These are phyloP conservation scores for Agapostemon virescens DNA, from an alignment of 2,888 invertebrate genomes.

Conservation along the genomic window DNA sequence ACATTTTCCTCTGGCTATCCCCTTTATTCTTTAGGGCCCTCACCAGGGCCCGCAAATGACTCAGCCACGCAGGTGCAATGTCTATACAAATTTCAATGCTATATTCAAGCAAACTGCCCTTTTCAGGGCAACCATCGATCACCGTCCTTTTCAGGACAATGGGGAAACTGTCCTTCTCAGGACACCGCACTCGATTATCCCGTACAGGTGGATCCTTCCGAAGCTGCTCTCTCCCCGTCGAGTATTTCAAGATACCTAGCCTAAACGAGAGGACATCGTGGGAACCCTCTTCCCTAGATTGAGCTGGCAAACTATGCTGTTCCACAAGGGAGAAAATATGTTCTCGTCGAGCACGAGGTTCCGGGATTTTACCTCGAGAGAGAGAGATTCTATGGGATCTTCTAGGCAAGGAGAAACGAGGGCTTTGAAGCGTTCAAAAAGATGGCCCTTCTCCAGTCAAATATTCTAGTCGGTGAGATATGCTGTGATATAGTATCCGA, in stretches of 20 bases:
- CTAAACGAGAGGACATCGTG: neutral
- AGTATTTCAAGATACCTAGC: neutral
- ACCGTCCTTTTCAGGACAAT: constrained; percentile 32
- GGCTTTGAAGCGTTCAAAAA: neutral
- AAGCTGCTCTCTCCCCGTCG: neutral
- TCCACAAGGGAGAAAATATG: neutral
- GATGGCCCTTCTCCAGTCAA: neutral
- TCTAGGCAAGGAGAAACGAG: neutral
- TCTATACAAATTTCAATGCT: constrained; percentile 34
- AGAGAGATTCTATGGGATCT: neutral
- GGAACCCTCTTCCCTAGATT: neutral
- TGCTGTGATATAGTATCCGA: neutral
- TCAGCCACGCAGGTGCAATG: constrained; percentile 47
- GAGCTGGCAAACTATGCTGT: neutral
- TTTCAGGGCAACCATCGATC: constrained; percentile 31
- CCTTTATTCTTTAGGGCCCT: constrained; percentile 73
- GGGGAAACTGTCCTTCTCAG: constrained; percentile 21
- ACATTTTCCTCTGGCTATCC: constrained; percentile 50
- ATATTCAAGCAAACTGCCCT: constrained; percentile 8
- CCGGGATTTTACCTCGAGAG: neutral
- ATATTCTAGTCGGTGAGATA: neutral
- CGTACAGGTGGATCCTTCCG: neutral
- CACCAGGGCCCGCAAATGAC: constrained; percentile 76
- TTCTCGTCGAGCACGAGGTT: neutral
- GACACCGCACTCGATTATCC: constrained; percentile 2